These are phyloP conservation scores for Ophion obscuratus DNA, from an alignment of 2,888 invertebrate species.

Conservation along the genomic window DNA sequence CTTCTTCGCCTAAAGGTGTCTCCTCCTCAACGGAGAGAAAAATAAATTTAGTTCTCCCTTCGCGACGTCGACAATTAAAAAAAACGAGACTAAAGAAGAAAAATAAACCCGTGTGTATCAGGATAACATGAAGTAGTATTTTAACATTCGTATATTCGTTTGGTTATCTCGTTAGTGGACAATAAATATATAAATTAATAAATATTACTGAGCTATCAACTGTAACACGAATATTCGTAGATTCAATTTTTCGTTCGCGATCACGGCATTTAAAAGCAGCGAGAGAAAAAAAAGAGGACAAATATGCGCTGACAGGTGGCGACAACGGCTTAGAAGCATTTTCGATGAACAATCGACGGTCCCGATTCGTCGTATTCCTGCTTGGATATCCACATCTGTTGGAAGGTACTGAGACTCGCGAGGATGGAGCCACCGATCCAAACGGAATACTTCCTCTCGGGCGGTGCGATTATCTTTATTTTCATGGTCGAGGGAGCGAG, in stretches of 20 bases:
- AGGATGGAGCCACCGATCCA: conserved; percentile 85
- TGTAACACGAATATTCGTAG: conserved; percentile 7
- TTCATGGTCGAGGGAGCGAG: conserved; percentile 85
- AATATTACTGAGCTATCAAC: conserved; percentile 47
- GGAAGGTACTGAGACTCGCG: conserved; percentile 84
- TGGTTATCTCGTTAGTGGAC: conserved; percentile 60
- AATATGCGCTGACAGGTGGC: conserved; percentile 72
- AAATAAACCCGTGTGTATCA: conserved; percentile 46
- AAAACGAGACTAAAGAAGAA: background rate
- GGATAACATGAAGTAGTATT: conserved; percentile 11
- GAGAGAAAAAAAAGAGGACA: background rate
- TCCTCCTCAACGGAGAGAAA: no score
- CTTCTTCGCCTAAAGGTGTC: no score
- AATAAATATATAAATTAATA: conserved; percentile 64
- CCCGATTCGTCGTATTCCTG: conserved; percentile 85
- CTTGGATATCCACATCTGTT: conserved; percentile 85
- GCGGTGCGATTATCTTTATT: conserved; percentile 85
- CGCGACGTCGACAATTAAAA: no score
- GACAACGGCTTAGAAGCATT: conserved; percentile 83
- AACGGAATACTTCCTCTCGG: conserved; percentile 85
- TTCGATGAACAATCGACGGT: conserved; percentile 85
- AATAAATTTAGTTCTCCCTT: no score
- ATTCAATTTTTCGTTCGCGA: conserved; percentile 12
- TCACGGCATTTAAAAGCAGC: background rate
- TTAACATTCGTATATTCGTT: conserved; percentile 36